Evolutionary conservation across 2,888 invertebrate genomes (phyloP).

Genomic region (Drosophila meridiana): DNA sequence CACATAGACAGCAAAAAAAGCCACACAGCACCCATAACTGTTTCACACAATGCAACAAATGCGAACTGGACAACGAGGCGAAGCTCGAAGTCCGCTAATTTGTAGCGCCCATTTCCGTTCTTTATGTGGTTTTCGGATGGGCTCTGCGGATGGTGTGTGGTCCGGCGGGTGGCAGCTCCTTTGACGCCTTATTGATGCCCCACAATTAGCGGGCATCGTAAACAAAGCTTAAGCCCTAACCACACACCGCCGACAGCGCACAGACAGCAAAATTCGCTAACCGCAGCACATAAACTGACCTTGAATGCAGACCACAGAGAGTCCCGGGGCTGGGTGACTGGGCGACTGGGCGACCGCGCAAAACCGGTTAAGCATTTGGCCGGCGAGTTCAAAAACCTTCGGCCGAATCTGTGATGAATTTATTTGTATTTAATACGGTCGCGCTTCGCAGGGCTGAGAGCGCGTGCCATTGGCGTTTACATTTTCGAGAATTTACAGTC

Average conservation of each 20-base stretch:
- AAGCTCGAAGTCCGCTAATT: conserved; percentile 65
- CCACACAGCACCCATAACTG: conserved; percentile 17
- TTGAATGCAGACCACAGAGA: conserved; percentile 60
- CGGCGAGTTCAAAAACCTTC: conserved; percentile 76
- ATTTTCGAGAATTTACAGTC: conserved; percentile 41
- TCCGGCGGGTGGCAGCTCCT: conserved; percentile 42
- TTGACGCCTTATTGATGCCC: conserved; percentile 70
- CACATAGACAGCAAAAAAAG: not conserved
- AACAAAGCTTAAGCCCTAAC: conserved; percentile 71
- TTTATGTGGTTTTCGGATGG: conserved; percentile 52
- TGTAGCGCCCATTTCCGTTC: conserved; percentile 80
- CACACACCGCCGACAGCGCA: conserved; percentile 43
- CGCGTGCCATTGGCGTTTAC: conserved; percentile 68
- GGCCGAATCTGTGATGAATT: conserved; percentile 68
- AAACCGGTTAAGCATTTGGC: conserved; percentile 66
- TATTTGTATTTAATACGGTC: conserved; percentile 73
- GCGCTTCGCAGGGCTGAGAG: conserved; percentile 23
- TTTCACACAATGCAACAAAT: conserved; percentile 54
- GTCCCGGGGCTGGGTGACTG: conserved; percentile 3
- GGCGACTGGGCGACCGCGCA: not conserved
- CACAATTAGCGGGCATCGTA: conserved; percentile 75
- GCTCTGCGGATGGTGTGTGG: conserved; percentile 66
- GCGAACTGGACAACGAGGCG: not conserved
- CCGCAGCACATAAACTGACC: conserved; percentile 76
- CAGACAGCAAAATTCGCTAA: conserved; percentile 23